phyloP scores from a whole-genome alignment of 2,113 vertebrate species.

The Charina bottae region DNA sequence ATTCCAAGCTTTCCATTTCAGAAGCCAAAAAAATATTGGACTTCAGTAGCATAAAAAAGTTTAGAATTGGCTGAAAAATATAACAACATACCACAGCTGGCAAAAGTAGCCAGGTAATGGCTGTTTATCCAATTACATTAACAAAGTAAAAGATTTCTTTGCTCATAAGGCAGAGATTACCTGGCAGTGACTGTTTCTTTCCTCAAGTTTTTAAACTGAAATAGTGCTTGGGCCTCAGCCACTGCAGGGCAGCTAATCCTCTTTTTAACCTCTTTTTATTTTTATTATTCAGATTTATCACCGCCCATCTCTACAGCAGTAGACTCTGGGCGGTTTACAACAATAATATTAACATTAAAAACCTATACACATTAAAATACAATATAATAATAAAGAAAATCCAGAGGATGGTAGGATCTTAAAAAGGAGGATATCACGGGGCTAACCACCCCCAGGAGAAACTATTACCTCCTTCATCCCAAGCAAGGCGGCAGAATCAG shows the following conservation, averaged over 20 bases:
- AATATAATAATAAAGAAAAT: too few species aligned
- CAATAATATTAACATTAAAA: too few species aligned
- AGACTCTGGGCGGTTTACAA: too few species aligned
- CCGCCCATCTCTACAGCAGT: too few species aligned
- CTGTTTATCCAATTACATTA: slow-evolving; percentile 17
- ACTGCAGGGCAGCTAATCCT: neutral
- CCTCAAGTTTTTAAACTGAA: neutral
- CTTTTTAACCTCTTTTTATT: neutral
- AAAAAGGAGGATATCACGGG: too few species aligned
- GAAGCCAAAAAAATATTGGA: neutral
- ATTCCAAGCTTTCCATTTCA: neutral
- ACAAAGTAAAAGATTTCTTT: neutral
- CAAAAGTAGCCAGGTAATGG: neutral
- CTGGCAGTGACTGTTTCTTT: neutral
- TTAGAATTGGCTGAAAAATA: neutral
- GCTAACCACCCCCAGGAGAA: too few species aligned
- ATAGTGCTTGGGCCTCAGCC: neutral
- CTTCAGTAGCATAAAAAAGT: neutral
- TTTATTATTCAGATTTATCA: too few species aligned
- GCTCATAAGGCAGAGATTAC: neutral
- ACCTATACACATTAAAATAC: too few species aligned
- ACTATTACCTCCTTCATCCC: too few species aligned
- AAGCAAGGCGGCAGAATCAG: too few species aligned
- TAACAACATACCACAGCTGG: neutral
- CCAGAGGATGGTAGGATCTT: too few species aligned